Evolutionary conservation across 2,888 invertebrate genomes (phyloP).

Genomic region (Mylabris sibirica): DNA sequence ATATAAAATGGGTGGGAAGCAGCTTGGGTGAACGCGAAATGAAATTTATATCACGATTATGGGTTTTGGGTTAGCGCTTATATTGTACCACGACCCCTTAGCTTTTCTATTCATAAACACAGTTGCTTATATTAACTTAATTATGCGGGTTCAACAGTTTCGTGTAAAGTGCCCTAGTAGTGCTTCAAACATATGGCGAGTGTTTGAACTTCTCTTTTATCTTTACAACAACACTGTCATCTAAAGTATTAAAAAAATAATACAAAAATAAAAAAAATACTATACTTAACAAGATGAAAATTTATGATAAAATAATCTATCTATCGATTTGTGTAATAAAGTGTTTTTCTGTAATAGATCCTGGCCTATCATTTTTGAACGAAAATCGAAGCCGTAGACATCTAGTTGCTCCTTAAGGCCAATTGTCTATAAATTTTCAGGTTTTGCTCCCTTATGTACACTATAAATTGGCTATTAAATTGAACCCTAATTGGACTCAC

Average conservation of each 20-base stretch:
- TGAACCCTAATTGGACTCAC: constrained; percentile 13
- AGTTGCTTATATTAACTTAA: constrained; percentile 45
- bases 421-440: constrained; percentile 14
- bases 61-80: constrained; percentile 53
- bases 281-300: background rate
- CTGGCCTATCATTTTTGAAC: background rate
- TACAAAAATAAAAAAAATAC: no score
- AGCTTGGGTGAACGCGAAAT: constrained; percentile 41
- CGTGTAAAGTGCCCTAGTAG: constrained; percentile 14
- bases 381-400: background rate
- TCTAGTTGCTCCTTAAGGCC: constrained; percentile 4
- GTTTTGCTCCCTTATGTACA: constrained; percentile 12
- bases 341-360: background rate
- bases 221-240: constrained; percentile 13
- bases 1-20: constrained; percentile 19
- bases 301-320: background rate
- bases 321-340: background rate
- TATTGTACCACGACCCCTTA: constrained; percentile 45
- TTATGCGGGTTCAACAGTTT: constrained; percentile 41
- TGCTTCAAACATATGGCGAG: constrained; percentile 6
- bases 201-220: constrained; percentile 12
- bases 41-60: constrained; percentile 56
- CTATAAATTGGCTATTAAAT: constrained; percentile 12
- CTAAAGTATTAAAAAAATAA: background rate
- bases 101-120: constrained; percentile 43